Conservation (phyloP, 2,888 invertebrate genomes). For the Eupithecia subumbrata region DNA sequence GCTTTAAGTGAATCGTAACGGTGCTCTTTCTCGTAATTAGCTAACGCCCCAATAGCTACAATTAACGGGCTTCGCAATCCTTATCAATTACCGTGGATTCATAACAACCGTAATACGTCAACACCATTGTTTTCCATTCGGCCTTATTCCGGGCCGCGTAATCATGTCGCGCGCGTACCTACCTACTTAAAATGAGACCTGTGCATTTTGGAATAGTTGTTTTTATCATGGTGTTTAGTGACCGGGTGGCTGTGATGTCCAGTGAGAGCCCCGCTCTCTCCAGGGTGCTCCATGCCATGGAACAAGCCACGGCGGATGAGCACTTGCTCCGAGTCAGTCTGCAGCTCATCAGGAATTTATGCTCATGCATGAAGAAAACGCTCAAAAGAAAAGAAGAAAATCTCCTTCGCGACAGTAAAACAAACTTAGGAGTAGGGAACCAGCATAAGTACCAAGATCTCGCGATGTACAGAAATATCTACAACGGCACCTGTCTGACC, state of each 20-base stretch:
- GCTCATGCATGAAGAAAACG: slow-evolving; percentile 68
- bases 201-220: slow-evolving; percentile 31
- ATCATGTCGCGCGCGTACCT: slow-evolving; percentile 63
- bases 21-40: not conserved
- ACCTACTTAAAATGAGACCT: slow-evolving; percentile 61
- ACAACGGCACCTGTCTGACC: slow-evolving; percentile 66
- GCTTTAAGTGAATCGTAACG: not conserved
- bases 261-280: slow-evolving; percentile 59
- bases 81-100: slow-evolving; percentile 48
- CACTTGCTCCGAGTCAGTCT: slow-evolving; percentile 65
- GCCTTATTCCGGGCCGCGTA: slow-evolving; percentile 44
- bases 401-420: slow-evolving; percentile 43
- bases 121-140: slow-evolving; percentile 59
- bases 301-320: slow-evolving; percentile 63
- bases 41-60: not conserved
- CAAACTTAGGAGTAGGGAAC: slow-evolving; percentile 47
- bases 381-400: slow-evolving; percentile 55
- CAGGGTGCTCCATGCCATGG: slow-evolving; percentile 66
- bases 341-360: slow-evolving; percentile 68
- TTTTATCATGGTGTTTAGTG: slow-evolving; percentile 29
- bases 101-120: slow-evolving; percentile 63
- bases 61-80: slow-evolving; percentile 17
- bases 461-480: slow-evolving; percentile 64
- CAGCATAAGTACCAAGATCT: slow-evolving; percentile 49
- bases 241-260: slow-evolving; percentile 32